These are phyloP conservation scores for Busseola fusca DNA, from an alignment of 2,888 invertebrate species.

Conservation along the genomic window DNA sequence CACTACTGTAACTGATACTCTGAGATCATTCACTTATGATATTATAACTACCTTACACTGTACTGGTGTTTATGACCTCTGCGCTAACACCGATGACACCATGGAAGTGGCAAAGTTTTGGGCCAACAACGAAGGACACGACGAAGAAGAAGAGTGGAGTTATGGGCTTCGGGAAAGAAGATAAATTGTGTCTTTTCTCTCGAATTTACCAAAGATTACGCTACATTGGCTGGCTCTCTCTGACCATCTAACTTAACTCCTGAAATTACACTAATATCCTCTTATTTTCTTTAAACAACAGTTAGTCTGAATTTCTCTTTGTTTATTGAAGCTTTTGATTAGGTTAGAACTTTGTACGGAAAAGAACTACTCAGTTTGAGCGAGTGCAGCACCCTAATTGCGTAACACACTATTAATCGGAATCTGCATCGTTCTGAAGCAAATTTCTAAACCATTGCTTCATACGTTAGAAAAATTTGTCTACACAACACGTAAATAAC, in stretches of 20 bases:
- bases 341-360: no score
- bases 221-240: neutral
- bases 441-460: no score
- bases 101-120: neutral
- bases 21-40: neutral
- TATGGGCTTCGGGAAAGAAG: neutral
- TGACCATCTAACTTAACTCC: neutral
- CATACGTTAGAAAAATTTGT: no score
- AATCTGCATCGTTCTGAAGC: no score
- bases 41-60: neutral
- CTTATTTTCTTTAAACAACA: neutral
- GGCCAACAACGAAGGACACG: neutral
- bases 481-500: no score
- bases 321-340: neutral
- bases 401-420: no score
- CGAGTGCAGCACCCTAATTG: no score
- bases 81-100: neutral
- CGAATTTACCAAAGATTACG: neutral
- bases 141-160: neutral
- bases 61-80: neutral
- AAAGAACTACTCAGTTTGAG: no score
- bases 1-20: conserved; percentile 26
- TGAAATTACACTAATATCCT: neutral
- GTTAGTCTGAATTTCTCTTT: neutral
- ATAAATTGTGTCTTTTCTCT: neutral